These are phyloP conservation scores for Drosophila nasuta DNA, from an alignment of 1,140 invertebrate species.

Conservation along the genomic window DNA sequence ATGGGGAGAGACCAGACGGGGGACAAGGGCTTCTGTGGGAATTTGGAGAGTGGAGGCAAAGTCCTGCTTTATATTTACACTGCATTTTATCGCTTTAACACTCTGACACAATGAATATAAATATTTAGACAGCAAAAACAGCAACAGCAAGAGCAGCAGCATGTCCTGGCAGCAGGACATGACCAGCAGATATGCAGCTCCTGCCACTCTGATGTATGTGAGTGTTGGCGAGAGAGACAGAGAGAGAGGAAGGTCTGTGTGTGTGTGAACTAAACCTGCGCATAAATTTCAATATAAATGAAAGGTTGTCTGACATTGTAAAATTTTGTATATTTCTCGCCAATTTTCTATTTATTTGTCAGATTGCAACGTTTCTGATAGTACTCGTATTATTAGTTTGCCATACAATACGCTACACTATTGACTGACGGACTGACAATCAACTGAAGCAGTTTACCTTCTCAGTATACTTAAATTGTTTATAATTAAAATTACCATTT, in stretches of 20 bases:
- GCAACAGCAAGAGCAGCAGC: conserved; percentile 50
- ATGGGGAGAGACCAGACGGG: conserved; percentile 2
- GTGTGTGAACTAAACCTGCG: conserved; percentile 68
- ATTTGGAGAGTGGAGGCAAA: conserved; percentile 27
- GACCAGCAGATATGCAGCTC: conserved; percentile 61
- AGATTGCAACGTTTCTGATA: conserved; percentile 12
- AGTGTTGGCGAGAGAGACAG: conserved; percentile 2
- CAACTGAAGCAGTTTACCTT: neutral
- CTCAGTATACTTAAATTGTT: too few species aligned
- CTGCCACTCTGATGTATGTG: conserved; percentile 4
- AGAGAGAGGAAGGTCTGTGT: neutral
- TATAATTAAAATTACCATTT: too few species aligned
- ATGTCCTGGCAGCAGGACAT: conserved; percentile 62
- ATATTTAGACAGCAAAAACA: conserved; percentile 83
- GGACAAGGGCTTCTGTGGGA: conserved; percentile 20
- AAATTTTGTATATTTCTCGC: conserved; percentile 58
- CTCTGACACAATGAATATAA: conserved; percentile 83
- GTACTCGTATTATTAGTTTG: neutral
- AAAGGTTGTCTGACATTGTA: conserved; percentile 56
- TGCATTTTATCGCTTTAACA: conserved; percentile 83
- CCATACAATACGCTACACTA: neutral
- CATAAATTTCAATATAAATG: conserved; percentile 80
- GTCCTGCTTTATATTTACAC: conserved; percentile 78
- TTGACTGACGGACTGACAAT: neutral
- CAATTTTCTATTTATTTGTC: conserved; percentile 53